Evolutionary conservation across 2,113 vertebrate species (phyloP).

Genomic region (Todiramphus chloris): DNA sequence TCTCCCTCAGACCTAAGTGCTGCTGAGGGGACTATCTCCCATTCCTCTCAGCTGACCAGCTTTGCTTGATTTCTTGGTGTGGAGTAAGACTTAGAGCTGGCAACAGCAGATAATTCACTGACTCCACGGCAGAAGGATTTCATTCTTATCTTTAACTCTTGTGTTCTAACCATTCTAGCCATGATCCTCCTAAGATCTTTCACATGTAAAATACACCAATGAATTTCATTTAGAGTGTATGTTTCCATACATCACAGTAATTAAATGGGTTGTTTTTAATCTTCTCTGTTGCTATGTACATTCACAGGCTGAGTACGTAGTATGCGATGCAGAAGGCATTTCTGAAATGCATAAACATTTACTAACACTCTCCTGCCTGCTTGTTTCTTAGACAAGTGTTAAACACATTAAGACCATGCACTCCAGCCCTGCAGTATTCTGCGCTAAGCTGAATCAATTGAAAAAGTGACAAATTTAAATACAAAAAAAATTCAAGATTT

Average conservation of each 20-base stretch:
- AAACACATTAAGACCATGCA: conserved; percentile 16
- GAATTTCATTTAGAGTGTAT: neutral
- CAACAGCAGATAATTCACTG: neutral
- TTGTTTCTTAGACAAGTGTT: conserved; percentile 47
- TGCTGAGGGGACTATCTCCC: neutral
- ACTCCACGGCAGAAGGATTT: neutral
- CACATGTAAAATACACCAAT: neutral
- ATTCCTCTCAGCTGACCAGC: neutral
- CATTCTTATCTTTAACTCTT: neutral
- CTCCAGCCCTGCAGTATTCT: neutral
- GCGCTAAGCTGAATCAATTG: conserved; percentile 5
- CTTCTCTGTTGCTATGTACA: conserved; percentile 41
- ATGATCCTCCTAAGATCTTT: neutral
- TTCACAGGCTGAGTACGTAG: conserved; percentile 14
- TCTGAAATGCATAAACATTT: conserved; percentile 73
- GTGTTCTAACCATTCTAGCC: neutral
- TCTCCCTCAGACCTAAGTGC: neutral
- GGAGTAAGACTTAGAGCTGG: neutral
- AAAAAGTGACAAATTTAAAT: neutral
- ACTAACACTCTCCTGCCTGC: conserved; percentile 48
- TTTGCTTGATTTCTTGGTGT: neutral
- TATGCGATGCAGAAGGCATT: conserved; percentile 64
- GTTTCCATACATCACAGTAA: neutral
- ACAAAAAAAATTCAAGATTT: neutral
- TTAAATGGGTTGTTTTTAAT: conserved; percentile 28